These are phyloP conservation scores for Apodemus speciosus DNA, from an alignment of 2,113 vertebrate species.

Conservation along the genomic window DNA sequence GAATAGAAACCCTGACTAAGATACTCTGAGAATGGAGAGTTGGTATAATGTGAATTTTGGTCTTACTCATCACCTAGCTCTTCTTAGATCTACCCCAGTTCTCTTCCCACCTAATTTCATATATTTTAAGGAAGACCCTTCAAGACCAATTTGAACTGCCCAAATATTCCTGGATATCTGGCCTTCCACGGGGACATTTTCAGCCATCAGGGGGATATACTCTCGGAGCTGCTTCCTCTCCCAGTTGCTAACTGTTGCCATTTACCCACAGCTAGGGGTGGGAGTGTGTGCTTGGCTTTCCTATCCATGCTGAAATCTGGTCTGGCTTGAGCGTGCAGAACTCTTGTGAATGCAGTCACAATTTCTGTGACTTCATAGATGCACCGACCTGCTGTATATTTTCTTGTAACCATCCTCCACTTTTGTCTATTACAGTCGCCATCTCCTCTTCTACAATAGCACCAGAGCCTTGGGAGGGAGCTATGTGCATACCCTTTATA, in stretches of 20 bases:
- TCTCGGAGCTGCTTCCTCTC: not conserved
- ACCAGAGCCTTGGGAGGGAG: not conserved
- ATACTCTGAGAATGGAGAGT: not conserved
- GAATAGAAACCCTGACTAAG: too few species aligned
- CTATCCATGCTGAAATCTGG: not conserved
- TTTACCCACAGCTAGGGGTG: not conserved
- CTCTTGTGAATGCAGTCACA: not conserved
- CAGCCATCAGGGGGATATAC: not conserved
- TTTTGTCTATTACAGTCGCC: not conserved
- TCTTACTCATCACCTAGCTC: not conserved
- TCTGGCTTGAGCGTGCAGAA: not conserved
- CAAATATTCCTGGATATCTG: not conserved
- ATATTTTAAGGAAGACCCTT: not conserved
- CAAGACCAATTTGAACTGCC: not conserved
- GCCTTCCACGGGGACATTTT: not conserved
- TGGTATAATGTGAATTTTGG: not conserved
- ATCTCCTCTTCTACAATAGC: not conserved
- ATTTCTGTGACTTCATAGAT: not conserved
- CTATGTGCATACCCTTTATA: not conserved
- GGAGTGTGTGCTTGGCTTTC: not conserved
- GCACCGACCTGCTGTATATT: too few species aligned
- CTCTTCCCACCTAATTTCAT: not conserved
- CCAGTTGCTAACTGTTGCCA: not conserved
- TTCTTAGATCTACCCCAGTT: not conserved
- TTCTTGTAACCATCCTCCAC: not conserved